phyloP scores from a whole-genome alignment of 1,140 invertebrate species.

The Cecropterus lyciades region DNA sequence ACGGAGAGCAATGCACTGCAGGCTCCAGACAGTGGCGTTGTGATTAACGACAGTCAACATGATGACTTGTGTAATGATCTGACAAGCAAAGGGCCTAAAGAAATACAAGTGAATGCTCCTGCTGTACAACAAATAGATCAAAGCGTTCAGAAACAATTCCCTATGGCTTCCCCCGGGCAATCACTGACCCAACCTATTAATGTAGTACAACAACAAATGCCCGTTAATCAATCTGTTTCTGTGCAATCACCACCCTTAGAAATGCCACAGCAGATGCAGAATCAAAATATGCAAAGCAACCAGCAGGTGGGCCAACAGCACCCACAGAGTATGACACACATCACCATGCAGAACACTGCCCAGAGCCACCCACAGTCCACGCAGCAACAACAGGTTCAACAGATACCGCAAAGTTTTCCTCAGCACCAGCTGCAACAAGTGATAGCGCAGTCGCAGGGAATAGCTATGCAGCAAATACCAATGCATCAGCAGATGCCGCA shows the following conservation, averaged over 20 bases:
- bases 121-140: conserved; percentile 76
- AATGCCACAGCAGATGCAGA: conserved; percentile 79
- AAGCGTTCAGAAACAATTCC: conserved; percentile 79
- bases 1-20: conserved; percentile 68
- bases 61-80: conserved; percentile 78
- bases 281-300: conserved; percentile 70
- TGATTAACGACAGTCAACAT: conserved; percentile 81
- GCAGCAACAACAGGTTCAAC: conserved; percentile 77
- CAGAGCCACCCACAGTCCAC: conserved; percentile 67
- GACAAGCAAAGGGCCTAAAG: conserved; percentile 74
- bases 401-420: conserved; percentile 84
- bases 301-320: conserved; percentile 77
- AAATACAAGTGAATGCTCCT: conserved; percentile 73
- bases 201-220: conserved; percentile 78
- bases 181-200: conserved; percentile 81
- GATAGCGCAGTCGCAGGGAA: conserved; percentile 79
- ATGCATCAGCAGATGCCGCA: conserved; percentile 82
- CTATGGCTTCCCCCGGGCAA: conserved; percentile 81
- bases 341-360: conserved; percentile 73
- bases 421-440: conserved; percentile 85
- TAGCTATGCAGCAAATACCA: conserved; percentile 81
- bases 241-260: conserved; percentile 83
- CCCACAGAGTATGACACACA: conserved; percentile 83
- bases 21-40: conserved; percentile 80
- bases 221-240: conserved; percentile 75